Evolutionary conservation across 2,888 invertebrate genomes (phyloP), one percentile per base, ranked within the genome.

Genomic region (Colletes collaris): DNA sequence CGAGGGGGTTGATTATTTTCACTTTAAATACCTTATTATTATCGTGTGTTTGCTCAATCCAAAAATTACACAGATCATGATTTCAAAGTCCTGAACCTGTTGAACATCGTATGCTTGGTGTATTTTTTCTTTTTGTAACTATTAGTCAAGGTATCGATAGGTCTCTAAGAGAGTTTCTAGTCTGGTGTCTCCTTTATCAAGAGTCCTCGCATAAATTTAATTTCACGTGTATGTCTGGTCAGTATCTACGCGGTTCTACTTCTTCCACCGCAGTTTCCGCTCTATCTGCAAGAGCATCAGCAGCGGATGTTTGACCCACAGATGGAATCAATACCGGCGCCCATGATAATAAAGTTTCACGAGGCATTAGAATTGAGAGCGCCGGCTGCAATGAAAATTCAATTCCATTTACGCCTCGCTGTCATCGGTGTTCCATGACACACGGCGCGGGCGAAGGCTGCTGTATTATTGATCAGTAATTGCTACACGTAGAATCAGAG

Each of bases 401-500:
- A 66, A 86, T 86, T 89, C 78, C 53, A 78, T 80, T 86, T 77
- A 82, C 87, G 83, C 79, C 76, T 85, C 85, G 87, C 86, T 86
- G 87, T 72, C 82, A 60, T 76, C 79, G 81, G 76, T 72, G 74
- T 83, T 83, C 79, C 72, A 64, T 76, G 83, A 82, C 75, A 78
- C 81, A 81, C 84, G 76, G 60, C 71, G 56, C 58, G 69, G 63
- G 76, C 68, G 79, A 67, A 75, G 74, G 82, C 72, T 81, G 82
- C 72, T 81, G 86, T 89, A 87, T 87, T 89, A 90, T 91, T 90
- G 90, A 91, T 91, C 90, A 89, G 90, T 89, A 91, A 91, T 91
- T 91, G 91, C 90, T 81, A 85, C 89, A 91, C 90, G 90, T 90
- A 90, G 90, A 81, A 89, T 90, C 89, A 86, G 88, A 83, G 88